These are phyloP conservation scores for Amphilophus citrinellus DNA, from an alignment of 2,113 vertebrate genomes.

Conservation along the genomic window DNA sequence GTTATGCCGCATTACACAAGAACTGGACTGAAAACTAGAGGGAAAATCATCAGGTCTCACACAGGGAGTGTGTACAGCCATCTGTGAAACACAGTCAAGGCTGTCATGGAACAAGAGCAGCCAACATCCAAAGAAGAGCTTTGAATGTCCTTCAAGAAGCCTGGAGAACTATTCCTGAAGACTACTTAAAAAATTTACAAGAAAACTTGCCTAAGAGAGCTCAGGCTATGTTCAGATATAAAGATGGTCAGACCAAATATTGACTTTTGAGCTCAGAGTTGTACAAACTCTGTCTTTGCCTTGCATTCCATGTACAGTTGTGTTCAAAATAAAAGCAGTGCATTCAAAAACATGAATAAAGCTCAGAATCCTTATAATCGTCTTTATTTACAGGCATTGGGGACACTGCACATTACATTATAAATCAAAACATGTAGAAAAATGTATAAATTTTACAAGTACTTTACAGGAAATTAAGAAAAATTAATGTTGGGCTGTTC, in stretches of 20 bases:
- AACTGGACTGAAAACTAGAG: background rate
- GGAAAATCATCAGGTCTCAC: background rate
- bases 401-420: too few species aligned
- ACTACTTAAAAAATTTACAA: background rate
- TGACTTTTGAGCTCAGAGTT: background rate
- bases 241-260: background rate
- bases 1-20: background rate
- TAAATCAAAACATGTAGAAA: too few species aligned
- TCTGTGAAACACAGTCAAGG: background rate
- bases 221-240: background rate
- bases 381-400: too few species aligned
- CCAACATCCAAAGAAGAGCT: background rate
- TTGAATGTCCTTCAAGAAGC: background rate
- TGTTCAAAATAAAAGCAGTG: too few species aligned
- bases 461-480: too few species aligned
- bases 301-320: background rate
- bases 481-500: too few species aligned
- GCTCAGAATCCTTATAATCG: too few species aligned
- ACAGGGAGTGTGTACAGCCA: background rate
- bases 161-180: background rate
- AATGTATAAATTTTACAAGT: too few species aligned
- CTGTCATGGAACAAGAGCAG: slow-evolving; percentile 1
- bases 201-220: background rate
- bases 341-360: too few species aligned
- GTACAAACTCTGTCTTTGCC: background rate